phyloP scores from a whole-genome alignment of 2,113 vertebrate genomes.

The Natator depressus region DNA sequence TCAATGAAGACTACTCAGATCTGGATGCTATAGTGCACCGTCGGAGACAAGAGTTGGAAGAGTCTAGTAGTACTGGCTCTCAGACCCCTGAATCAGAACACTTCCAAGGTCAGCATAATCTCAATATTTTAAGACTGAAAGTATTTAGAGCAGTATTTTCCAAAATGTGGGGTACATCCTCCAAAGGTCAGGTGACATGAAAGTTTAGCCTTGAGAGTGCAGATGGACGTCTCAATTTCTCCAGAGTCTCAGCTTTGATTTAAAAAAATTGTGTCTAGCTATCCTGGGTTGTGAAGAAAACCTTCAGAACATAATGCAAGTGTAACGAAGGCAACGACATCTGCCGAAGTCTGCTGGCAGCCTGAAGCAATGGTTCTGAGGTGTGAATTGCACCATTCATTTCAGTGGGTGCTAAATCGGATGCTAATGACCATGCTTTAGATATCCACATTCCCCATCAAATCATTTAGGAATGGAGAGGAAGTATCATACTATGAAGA shows the following conservation, averaged over 20 bases:
- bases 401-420: not conserved
- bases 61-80: conserved; percentile 93
- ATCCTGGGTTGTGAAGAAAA: not conserved
- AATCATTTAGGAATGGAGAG: not conserved
- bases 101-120: conserved; percentile 80
- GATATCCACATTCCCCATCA: not conserved
- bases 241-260: not conserved
- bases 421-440: not conserved
- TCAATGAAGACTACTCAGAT: conserved; percentile 85
- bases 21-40: conserved; percentile 82
- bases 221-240: not conserved
- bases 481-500: not conserved
- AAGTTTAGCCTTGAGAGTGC: not conserved
- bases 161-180: not conserved
- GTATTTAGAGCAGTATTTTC: not conserved
- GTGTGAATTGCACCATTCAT: not conserved
- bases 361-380: not conserved
- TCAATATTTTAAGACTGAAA: not conserved
- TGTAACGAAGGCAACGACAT: not conserved
- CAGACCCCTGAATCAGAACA: conserved; percentile 88
- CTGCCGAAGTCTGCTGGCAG: not conserved
- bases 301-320: not conserved
- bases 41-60: conserved; percentile 83
- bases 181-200: not conserved
- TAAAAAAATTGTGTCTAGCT: not conserved